Base-by-base conservation (phyloP, 2,797 vertebrate genomes). In the Cossypha dichroa region DNA sequence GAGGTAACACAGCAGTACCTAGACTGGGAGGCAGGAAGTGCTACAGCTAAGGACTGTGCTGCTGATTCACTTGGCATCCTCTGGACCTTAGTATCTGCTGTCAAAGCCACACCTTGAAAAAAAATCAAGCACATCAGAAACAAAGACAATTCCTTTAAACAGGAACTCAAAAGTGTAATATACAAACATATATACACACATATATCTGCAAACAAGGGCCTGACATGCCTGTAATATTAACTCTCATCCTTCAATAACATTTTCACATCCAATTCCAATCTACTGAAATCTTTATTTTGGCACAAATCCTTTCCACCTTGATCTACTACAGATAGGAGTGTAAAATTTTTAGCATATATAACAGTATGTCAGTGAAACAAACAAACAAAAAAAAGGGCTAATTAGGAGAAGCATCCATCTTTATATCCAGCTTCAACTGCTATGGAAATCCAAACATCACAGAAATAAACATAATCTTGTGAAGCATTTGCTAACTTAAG, bases 31-130 rank as follows among this genome's bases (percentile, higher is more conserved):
- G 99, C 97, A 15, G 99, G 99, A 87, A 99, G 97, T 6, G 98
- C 98, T 89, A 99, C 97, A 0, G 99, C 99, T 98, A 99, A 97
- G 58, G 99, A 99, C 64, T 99, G 99, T 67, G 99, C 97, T 51
- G 99, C 99, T 22, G 98, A 98, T 85, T 99, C 99, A 93, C 98
- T 99, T 33, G 99, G 99, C 98, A 99, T 99, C 97, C 99, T 99
- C 95, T 99, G 99, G 70, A 99, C 96, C 97, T 99, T 99, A 43
- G 99, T 99, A 81, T 99, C 99, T 36, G 99, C 98, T 54, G 99
- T 99, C 92, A 99, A 95, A n/a, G 99, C 98, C 33, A 99, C 98
- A 58, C 99, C 99, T 99, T 79, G 8, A 5, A 22, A 48, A 60
- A 66, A 43, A 56, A 54, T 1, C 2, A 23, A 34, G 8, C 34